These are phyloP conservation scores for Dasypogon diadema DNA, from an alignment of 2,888 invertebrate species.

Conservation along the genomic window DNA sequence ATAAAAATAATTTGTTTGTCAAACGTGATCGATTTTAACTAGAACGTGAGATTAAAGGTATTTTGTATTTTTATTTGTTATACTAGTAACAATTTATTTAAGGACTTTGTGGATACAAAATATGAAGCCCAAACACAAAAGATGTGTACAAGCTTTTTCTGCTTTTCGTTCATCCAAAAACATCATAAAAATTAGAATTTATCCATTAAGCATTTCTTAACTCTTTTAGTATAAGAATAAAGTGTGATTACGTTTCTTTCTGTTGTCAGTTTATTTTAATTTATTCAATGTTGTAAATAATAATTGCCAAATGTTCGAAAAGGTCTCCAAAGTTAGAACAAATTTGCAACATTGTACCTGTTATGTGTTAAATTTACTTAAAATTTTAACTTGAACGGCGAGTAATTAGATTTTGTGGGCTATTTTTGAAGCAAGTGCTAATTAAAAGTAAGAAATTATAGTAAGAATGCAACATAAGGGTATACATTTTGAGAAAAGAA, in stretches of 20 bases:
- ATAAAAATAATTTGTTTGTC: no score
- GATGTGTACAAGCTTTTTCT: constrained; percentile 12
- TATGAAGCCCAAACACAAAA: neutral
- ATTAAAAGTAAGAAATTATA: neutral
- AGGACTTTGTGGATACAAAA: neutral
- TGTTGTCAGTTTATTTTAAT: neutral
- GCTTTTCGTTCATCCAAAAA: constrained; percentile 1
- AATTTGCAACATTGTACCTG: constrained; percentile 24
- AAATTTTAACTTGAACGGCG: constrained; percentile 15
- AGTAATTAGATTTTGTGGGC: constrained; percentile 15
- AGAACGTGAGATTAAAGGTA: no score
- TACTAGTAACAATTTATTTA: no score
- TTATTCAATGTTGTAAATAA: constrained; percentile 37
- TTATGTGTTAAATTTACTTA: constrained; percentile 8
- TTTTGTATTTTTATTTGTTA: no score
- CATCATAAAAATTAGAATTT: neutral
- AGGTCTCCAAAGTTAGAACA: constrained; percentile 13
- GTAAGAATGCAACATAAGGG: constrained; percentile 14
- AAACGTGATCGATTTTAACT: no score
- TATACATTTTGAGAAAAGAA: neutral
- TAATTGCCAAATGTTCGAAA: constrained; percentile 9
- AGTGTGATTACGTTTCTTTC: neutral
- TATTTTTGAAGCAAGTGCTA: constrained; percentile 28
- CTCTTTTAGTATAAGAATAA: no score
- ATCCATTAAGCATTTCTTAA: neutral